Evolutionary conservation across 2,797 vertebrate genomes (phyloP), one percentile per base, ranked within the genome.

Genomic region (Pseudochaenichthys georgianus): DNA sequence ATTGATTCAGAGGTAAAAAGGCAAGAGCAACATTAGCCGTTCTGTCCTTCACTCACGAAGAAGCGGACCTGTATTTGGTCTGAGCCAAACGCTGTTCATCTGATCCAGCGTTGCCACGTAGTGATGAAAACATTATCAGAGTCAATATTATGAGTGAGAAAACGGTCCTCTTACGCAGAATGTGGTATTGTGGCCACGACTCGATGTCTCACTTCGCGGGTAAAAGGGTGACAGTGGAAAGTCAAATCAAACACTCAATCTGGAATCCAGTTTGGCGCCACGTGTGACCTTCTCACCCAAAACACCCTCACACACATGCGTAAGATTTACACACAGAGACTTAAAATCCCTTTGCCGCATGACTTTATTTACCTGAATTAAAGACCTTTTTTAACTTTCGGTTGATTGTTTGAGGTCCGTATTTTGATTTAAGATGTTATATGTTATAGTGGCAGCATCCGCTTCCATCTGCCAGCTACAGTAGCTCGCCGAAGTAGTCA

Each of bases 91-190:
- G 68, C 82, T 54, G 88, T 85, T 81, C 83, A 86, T 79, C 78
- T 72, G 85, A 89, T 87, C 83, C 65, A 73, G 66, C 73, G 78
- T 83, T 84, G 81, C 85, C 83, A 63, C 46, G 63, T 73, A 66
- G 79, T 38, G 90, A 89, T 91, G 91, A 93, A 93, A 93, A 93
- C 90, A 92, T 92, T 87, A 94, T 92, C 93, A 91, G 86, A 90
- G 87, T 93, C 87, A 94, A 93, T 93, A 92, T 94, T 94, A 89
- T 90, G 89, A 91, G 87, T 78, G 77, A 78, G 82, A 62, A 88
- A 91, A 88, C 78, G 79, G 75, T 88, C 77, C 82, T 87, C 81
- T 90, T 89, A 84, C 78, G 82, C 75, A 90, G 85, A 92, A 85
- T 80, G 92, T 78, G 83, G 87, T 91, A 84, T 92, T 91, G 88